phyloP scores from a whole-genome alignment of 1,140 invertebrate species.

The Schlechtendalia chinensis region DNA sequence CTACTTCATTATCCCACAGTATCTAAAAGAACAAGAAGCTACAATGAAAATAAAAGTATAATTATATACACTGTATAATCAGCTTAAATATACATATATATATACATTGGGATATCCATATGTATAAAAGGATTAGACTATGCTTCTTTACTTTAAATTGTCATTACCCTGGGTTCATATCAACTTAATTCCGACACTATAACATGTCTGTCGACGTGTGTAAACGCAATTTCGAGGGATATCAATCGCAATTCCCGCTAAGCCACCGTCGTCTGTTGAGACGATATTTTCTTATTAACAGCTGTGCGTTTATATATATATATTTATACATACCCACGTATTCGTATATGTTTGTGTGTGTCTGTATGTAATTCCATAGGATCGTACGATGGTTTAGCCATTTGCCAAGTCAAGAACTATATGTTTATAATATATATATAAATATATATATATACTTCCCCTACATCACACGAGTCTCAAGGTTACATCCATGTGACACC shows the following conservation, averaged over 20 bases:
- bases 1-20: too few relatives aligned
- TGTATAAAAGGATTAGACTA: too few relatives aligned
- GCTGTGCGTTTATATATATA: background rate
- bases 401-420: background rate
- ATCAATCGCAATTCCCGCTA: constrained; percentile 8
- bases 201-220: background rate
- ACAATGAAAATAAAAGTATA: too few relatives aligned
- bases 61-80: too few relatives aligned
- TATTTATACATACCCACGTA: background rate
- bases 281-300: constrained; percentile 31
- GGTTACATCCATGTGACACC: background rate
- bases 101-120: too few relatives aligned
- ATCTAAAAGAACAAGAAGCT: too few relatives aligned
- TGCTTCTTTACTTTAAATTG: too few relatives aligned
- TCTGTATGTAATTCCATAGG: background rate
- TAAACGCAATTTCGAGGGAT: constrained; percentile 23
- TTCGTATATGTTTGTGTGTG: background rate
- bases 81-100: too few relatives aligned
- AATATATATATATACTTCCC: background rate
- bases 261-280: background rate
- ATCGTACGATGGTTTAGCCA: background rate
- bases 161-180: too few relatives aligned
- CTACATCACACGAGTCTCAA: background rate
- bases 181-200: too few relatives aligned
- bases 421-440: background rate